phyloP scores from a whole-genome alignment of 2,888 invertebrate genomes.

The Sesamia inferens region DNA sequence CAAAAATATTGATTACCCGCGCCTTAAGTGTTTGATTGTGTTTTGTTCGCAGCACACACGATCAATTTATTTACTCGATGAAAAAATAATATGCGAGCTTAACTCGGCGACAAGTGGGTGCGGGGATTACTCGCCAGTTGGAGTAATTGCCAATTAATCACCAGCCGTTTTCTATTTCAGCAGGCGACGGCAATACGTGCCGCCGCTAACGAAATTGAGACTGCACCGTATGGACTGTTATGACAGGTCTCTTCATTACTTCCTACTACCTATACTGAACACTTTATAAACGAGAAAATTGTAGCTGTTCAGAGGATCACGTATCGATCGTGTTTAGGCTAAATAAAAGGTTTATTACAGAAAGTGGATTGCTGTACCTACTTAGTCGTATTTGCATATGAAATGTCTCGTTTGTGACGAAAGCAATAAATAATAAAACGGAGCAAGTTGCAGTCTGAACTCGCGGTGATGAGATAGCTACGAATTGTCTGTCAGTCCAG shows the following conservation, averaged over 20 bases:
- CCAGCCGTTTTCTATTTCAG: constrained; percentile 89
- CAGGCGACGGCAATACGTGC: constrained; percentile 70
- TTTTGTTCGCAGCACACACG: constrained; percentile 57
- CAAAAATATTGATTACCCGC: constrained; percentile 49
- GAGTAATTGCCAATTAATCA: constrained; percentile 90
- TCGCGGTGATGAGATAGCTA: constrained; percentile 67
- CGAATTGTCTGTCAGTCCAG: constrained; percentile 71
- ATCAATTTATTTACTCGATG: constrained; percentile 76
- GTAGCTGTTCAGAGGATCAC: constrained; percentile 11
- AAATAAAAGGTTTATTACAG: constrained; percentile 30
- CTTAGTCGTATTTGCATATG: constrained; percentile 20
- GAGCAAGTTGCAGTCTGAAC: constrained; percentile 46
- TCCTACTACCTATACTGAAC: constrained; percentile 23
- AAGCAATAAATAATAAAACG: constrained; percentile 58
- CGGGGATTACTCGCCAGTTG: constrained; percentile 84
- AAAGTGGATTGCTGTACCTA: constrained; percentile 34
- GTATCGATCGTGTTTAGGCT: constrained; percentile 6
- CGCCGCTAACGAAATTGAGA: constrained; percentile 80
- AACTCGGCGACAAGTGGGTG: constrained; percentile 84
- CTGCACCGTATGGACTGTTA: constrained; percentile 73
- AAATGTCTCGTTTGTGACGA: constrained; percentile 39
- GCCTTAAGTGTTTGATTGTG: constrained; percentile 49
- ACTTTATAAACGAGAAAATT: constrained; percentile 15
- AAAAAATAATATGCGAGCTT: constrained; percentile 79
- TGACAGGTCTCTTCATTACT: constrained; percentile 43